Evolutionary conservation across 2,888 invertebrate species (phyloP).

Genomic region (Psylliodes chrysocephalus): DNA sequence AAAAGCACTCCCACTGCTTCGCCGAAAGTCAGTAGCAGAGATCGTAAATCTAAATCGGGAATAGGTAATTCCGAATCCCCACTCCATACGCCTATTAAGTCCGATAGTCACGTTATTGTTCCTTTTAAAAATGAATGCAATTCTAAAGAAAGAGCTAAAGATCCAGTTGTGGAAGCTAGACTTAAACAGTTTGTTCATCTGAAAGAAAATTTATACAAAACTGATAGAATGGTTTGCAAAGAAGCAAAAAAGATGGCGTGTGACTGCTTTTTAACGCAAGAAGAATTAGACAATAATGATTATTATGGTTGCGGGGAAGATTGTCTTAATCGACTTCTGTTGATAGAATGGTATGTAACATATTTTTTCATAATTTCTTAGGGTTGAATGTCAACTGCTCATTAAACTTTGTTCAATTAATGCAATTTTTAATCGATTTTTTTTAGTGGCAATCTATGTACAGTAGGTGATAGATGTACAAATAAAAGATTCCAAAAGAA

Average conservation of each 20-base stretch:
- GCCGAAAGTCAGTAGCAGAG: slow-evolving; percentile 39
- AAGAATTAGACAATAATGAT: slow-evolving; percentile 86
- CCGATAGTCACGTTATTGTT: slow-evolving; percentile 14
- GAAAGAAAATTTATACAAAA: slow-evolving; percentile 86
- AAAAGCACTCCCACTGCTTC: slow-evolving; percentile 45
- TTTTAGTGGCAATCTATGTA: slow-evolving; percentile 86
- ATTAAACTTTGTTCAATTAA: too few relatives aligned
- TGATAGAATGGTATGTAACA: slow-evolving; percentile 90
- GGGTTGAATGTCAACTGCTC: too few relatives aligned
- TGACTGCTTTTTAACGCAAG: slow-evolving; percentile 89
- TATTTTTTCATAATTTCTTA: too few relatives aligned
- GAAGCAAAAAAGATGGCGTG: slow-evolving; percentile 95
- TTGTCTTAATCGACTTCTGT: slow-evolving; percentile 95
- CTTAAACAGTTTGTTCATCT: slow-evolving; percentile 83
- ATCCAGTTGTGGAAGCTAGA: slow-evolving; percentile 67
- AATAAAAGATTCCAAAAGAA: slow-evolving; percentile 93
- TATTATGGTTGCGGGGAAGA: slow-evolving; percentile 91
- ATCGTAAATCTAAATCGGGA: slow-evolving; percentile 38
- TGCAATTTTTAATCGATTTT: too few relatives aligned
- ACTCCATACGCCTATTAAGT: slow-evolving; percentile 29
- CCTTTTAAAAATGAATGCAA: slow-evolving; percentile 63
- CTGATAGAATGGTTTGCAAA: slow-evolving; percentile 86
- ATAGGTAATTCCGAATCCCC: slow-evolving; percentile 31
- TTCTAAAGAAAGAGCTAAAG: slow-evolving; percentile 61
- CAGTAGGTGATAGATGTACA: slow-evolving; percentile 89